Conservation (phyloP, 1,140 invertebrate genomes). For the Chrysoperla carnea region DNA sequence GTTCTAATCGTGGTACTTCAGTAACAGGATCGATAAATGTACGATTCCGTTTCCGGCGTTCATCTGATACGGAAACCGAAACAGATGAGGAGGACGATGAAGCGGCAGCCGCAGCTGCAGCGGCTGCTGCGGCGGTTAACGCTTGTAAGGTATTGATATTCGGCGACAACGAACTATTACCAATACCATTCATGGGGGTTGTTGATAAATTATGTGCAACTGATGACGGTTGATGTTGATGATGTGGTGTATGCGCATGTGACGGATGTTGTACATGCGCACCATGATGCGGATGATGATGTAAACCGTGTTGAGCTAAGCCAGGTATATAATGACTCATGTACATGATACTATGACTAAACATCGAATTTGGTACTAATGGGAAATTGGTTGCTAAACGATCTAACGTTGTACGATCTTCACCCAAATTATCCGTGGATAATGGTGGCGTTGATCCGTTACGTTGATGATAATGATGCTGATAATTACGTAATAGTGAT, state of each 20-base stretch:
- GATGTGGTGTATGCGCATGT: too few species aligned
- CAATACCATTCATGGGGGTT: conserved; percentile 26
- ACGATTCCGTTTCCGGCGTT: conserved; percentile 80
- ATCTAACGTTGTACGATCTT: conserved; percentile 20
- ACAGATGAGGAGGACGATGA: conserved; percentile 35
- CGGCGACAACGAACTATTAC: conserved; percentile 31
- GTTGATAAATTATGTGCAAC: conserved; percentile 21
- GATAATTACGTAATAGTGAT: conserved; percentile 4
- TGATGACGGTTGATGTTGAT: conserved; percentile 12
- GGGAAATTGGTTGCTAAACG: conserved; percentile 46
- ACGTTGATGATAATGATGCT: conserved; percentile 17
- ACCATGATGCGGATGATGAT: too few species aligned
- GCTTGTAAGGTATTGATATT: conserved; percentile 37
- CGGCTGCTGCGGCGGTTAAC: conserved; percentile 31
- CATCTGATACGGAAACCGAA: conserved; percentile 47
- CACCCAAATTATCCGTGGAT: conserved; percentile 8
- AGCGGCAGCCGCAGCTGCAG: conserved; percentile 41
- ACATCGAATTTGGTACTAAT: conserved; percentile 67
- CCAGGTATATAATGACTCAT: conserved; percentile 73
- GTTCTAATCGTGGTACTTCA: conserved; percentile 89
- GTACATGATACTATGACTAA: conserved; percentile 72
- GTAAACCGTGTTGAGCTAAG: conserved; percentile 11
- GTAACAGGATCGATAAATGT: conserved; percentile 98
- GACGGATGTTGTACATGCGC: too few species aligned
- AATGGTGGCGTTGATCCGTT: conserved; percentile 11